phyloP scores from a whole-genome alignment of 2,888 invertebrate species.

The Sericinus montela region DNA sequence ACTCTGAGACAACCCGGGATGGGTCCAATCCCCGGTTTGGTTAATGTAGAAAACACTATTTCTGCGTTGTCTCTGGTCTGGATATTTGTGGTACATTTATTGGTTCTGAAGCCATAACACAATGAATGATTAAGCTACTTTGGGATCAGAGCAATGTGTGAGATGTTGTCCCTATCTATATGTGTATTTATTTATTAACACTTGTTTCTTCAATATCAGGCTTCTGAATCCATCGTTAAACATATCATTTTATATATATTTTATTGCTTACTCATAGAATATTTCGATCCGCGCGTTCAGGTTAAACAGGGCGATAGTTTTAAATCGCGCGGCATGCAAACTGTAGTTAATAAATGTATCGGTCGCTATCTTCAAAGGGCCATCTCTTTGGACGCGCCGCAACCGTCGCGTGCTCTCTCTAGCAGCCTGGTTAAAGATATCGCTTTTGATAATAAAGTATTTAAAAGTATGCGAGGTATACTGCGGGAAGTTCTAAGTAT shows the following conservation, averaged over 20 bases:
- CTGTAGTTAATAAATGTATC: slow-evolving; percentile 63
- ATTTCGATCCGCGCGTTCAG: background rate
- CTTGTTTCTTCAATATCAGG: no score
- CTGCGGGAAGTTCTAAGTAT: background rate
- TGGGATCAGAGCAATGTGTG: no score
- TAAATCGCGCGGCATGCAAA: slow-evolving; percentile 8
- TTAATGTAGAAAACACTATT: no score
- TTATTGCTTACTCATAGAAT: background rate
- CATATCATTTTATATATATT: background rate
- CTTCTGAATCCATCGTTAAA: no score
- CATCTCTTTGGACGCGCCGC: slow-evolving; percentile 58
- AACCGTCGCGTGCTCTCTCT: slow-evolving; percentile 38
- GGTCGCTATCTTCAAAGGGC: slow-evolving; percentile 74
- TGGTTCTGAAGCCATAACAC: no score
- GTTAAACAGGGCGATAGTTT: slow-evolving; percentile 4
- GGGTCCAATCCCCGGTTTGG: no score
- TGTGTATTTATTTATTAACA: no score
- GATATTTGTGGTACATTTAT: no score
- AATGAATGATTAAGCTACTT: no score
- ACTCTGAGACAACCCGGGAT: no score
- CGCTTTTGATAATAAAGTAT: slow-evolving; percentile 22
- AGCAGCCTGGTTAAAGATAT: slow-evolving; percentile 32
- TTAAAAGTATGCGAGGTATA: slow-evolving; percentile 20
- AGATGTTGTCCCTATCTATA: no score
- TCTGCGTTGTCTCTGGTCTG: no score